Evolutionary conservation across 1,140 invertebrate genomes (phyloP).

Genomic region (Heliconius nattereri): DNA sequence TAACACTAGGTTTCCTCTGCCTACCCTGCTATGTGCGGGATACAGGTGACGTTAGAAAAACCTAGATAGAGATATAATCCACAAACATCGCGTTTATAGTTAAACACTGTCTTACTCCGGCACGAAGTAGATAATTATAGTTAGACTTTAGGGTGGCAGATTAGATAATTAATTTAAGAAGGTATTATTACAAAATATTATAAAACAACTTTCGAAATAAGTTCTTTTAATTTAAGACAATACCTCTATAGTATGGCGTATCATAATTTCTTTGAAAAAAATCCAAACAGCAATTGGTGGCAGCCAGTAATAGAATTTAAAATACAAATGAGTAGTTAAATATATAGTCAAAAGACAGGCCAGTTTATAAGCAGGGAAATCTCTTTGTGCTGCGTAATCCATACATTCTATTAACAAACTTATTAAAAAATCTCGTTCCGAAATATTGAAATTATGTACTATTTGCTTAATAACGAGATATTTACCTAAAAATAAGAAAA

Average conservation of each 20-base stretch:
- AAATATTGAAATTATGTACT: constrained; percentile 53
- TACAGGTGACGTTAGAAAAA: too few relatives aligned
- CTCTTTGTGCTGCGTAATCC: constrained; percentile 62
- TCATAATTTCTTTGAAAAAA: constrained; percentile 69
- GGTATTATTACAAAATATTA: too few relatives aligned
- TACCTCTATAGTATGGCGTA: constrained; percentile 70
- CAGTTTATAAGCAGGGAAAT: constrained; percentile 57
- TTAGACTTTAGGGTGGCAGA: too few relatives aligned
- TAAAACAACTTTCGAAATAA: not conserved
- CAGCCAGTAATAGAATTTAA: constrained; percentile 70
- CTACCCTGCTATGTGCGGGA: too few relatives aligned
- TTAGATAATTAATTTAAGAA: too few relatives aligned
- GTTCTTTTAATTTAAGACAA: not conserved
- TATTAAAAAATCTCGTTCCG: constrained; percentile 62
- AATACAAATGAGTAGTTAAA: constrained; percentile 58
- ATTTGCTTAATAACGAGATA: constrained; percentile 61
- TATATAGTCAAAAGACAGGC: constrained; percentile 63
- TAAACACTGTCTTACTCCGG: not conserved
- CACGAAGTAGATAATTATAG: not conserved
- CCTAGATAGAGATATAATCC: not conserved
- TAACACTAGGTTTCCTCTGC: too few relatives aligned
- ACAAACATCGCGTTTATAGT: not conserved
- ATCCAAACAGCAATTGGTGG: constrained; percentile 56
- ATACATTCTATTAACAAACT: constrained; percentile 55
- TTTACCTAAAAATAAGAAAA: constrained; percentile 39